Conservation (phyloP, 2,797 vertebrate species). For the Sparus aurata region DNA sequence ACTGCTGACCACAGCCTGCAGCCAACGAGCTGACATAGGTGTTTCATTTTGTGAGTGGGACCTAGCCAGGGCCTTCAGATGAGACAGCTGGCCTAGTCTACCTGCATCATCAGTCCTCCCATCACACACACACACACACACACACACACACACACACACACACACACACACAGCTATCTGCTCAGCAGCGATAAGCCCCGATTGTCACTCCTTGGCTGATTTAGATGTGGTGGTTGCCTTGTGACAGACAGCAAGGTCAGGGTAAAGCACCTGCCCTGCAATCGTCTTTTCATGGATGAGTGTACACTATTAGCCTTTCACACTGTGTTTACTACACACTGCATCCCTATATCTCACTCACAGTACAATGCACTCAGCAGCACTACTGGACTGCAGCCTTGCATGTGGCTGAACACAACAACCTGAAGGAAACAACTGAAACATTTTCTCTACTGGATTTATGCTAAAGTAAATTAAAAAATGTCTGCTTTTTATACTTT, state of each 20-base stretch:
- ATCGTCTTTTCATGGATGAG: conserved; percentile 36
- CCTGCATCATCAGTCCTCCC: conserved; percentile 48
- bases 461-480: not conserved
- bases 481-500: not conserved
- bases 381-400: not conserved
- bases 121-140: conserved; percentile 12
- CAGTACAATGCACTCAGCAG: not conserved
- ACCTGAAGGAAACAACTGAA: not conserved
- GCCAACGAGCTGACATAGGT: conserved; percentile 52
- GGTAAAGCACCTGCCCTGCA: conserved; percentile 15
- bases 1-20: conserved; percentile 51
- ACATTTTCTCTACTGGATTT: not conserved
- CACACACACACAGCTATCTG: conserved; percentile 15
- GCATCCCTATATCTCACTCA: not conserved
- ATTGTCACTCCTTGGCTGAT: conserved; percentile 22
- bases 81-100: conserved; percentile 33
- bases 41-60: conserved; percentile 50
- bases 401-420: not conserved
- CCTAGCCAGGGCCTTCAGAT: conserved; percentile 40
- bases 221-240: conserved; percentile 23
- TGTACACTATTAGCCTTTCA: conserved; percentile 32
- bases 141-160: no score
- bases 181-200: conserved; percentile 27
- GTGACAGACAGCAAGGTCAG: conserved; percentile 33
- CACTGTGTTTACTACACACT: conserved; percentile 2